These are phyloP conservation scores for Ophion slaviceki DNA, from an alignment of 2,888 invertebrate species.

Conservation along the genomic window DNA sequence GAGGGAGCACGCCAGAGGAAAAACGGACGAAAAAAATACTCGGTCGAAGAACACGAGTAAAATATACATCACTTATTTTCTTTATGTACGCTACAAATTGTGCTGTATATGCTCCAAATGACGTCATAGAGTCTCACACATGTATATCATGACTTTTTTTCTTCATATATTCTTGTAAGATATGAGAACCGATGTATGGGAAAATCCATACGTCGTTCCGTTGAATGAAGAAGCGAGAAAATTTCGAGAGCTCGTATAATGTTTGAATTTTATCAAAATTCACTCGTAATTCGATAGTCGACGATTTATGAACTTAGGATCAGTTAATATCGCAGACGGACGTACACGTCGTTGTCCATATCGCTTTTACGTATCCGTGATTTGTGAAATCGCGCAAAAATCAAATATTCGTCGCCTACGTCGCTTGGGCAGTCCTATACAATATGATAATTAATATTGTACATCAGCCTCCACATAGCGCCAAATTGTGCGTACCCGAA, in stretches of 20 bases:
- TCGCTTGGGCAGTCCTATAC: conserved; percentile 55
- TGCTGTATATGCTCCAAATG: conserved; percentile 43
- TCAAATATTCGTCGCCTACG: conserved; percentile 41
- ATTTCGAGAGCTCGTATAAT: conserved; percentile 2
- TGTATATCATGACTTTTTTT: conserved; percentile 14
- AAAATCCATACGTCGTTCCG: conserved; percentile 8
- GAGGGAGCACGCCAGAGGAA: conserved; percentile 25
- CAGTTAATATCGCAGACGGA: conserved; percentile 30
- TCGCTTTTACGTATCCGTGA: conserved; percentile 32
- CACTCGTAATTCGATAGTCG: conserved; percentile 29
- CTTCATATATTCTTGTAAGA: conserved; percentile 37
- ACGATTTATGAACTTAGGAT: conserved; percentile 33
- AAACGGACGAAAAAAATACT: background rate
- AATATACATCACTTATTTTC: conserved; percentile 7
- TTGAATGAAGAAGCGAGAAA: conserved; percentile 19
- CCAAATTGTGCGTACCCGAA: conserved; percentile 37
- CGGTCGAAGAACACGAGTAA: background rate
- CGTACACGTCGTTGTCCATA: conserved; percentile 35
- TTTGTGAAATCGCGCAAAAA: conserved; percentile 44
- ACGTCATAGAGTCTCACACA: conserved; percentile 44
- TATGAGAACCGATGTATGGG: conserved; percentile 22
- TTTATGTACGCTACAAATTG: background rate
- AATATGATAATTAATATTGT: conserved; percentile 31
- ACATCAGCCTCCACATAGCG: conserved; percentile 50
- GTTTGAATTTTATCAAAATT: conserved; percentile 34